Conservation (phyloP, 2,888 invertebrate genomes). For the Osedax fenrisi region DNA sequence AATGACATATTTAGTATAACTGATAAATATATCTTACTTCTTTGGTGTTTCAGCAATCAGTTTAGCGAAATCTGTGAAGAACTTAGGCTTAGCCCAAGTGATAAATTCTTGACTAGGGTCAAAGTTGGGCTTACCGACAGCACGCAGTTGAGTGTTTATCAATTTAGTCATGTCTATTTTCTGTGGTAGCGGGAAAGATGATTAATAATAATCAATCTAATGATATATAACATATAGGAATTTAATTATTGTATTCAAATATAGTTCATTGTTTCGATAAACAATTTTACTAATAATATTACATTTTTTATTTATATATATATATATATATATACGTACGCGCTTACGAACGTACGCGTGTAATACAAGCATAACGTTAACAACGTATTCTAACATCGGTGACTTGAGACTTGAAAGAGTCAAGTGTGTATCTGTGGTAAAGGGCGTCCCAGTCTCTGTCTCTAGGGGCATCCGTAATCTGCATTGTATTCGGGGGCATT, state of each 20-base stretch:
- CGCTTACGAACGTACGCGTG: no score
- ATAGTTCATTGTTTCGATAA: no score
- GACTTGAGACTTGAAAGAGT: background rate
- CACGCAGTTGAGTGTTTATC: background rate
- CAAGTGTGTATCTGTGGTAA: background rate
- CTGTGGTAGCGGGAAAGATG: background rate
- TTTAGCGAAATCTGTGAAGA: background rate
- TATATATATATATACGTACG: no score
- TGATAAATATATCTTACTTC: background rate
- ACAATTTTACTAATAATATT: no score
- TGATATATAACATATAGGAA: background rate
- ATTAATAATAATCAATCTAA: background rate
- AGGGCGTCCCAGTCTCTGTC: background rate
- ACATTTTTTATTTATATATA: no score
- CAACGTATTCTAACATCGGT: background rate
- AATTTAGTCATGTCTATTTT: background rate
- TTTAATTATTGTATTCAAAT: no score
- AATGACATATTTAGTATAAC: no score
- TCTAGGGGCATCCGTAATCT: background rate
- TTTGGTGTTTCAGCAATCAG: background rate
- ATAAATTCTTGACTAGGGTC: background rate
- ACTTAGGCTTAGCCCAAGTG: background rate
- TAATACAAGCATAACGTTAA: no score
- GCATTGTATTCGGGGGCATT: no score
- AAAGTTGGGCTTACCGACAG: background rate